These are phyloP conservation scores for Hydrolagus affinis DNA, from an alignment of 2,113 vertebrate species.

Conservation along the genomic window DNA sequence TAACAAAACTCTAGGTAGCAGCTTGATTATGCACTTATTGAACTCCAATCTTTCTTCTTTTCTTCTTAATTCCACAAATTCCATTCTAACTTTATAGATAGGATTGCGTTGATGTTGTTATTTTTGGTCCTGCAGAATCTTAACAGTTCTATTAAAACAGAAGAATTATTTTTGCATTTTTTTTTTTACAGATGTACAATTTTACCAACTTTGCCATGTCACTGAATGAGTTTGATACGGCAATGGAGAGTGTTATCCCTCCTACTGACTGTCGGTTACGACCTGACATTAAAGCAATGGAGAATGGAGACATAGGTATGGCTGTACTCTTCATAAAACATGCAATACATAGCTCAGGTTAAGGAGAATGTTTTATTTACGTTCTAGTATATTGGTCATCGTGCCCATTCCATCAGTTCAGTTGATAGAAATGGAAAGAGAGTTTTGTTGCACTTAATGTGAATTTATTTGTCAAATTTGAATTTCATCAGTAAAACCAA, in stretches of 20 bases:
- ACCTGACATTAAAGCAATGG: constrained; percentile 90
- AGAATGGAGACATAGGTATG: constrained; percentile 90
- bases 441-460: not conserved
- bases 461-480: not conserved
- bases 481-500: not conserved
- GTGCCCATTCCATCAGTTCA: not conserved
- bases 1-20: not conserved
- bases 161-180: constrained; percentile 9
- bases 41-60: constrained; percentile 4
- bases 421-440: too few relatives aligned
- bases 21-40: not conserved
- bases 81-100: not conserved
- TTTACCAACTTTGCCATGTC: constrained; percentile 92
- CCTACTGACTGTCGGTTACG: constrained; percentile 84
- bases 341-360: not conserved
- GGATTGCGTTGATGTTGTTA: not conserved
- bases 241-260: constrained; percentile 78
- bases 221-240: constrained; percentile 82
- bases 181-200: constrained; percentile 78
- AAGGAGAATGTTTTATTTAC: not conserved
- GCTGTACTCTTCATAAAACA: not conserved
- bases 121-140: not conserved
- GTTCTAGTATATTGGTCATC: not conserved
- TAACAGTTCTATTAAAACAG: not conserved
- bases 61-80: constrained; percentile 35